Percentiles rank a stretch among this genome's conserved stretches.
phyloP scores from a whole-genome alignment of 2,888 invertebrate genomes.

The Pseudococcus viburni region DNA sequence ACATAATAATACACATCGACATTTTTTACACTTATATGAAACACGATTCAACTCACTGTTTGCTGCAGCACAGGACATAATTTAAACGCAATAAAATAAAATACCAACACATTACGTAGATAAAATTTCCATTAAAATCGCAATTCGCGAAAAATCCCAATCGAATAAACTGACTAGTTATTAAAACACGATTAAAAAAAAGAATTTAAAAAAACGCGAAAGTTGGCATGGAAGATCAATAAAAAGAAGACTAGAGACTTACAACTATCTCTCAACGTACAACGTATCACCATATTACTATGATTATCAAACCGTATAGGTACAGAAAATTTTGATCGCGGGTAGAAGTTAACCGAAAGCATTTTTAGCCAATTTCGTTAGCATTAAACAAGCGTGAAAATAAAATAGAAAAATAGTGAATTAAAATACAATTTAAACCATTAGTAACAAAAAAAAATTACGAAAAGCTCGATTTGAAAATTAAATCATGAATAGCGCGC shows the following conservation, averaged over 20 bases:
- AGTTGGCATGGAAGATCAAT: conserved; percentile 33
- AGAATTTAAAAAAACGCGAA: conserved; percentile 27
- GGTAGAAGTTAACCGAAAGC: background rate
- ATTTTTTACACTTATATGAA: too few relatives aligned
- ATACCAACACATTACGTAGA: background rate
- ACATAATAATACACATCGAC: too few relatives aligned
- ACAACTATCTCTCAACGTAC: background rate
- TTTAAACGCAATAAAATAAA: background rate
- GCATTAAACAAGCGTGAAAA: conserved; percentile 4
- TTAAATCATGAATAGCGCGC: background rate
- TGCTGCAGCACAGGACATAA: background rate
- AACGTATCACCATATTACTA: background rate
- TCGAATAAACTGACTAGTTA: conserved; percentile 6
- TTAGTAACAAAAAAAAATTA: background rate
- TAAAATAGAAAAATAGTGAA: background rate
- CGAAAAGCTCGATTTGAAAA: background rate
- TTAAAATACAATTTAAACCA: background rate
- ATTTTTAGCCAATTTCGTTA: conserved; percentile 9
- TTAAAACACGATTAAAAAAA: background rate
- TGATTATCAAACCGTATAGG: background rate
- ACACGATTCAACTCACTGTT: too few relatives aligned
- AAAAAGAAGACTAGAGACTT: conserved; percentile 39
- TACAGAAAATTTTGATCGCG: background rate
- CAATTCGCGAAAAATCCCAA: background rate
- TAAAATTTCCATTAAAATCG: background rate